Percentiles rank a stretch among this genome's conserved stretches.
Conservation (phyloP, 2,888 invertebrate species). For the Megamerina dolium region DNA sequence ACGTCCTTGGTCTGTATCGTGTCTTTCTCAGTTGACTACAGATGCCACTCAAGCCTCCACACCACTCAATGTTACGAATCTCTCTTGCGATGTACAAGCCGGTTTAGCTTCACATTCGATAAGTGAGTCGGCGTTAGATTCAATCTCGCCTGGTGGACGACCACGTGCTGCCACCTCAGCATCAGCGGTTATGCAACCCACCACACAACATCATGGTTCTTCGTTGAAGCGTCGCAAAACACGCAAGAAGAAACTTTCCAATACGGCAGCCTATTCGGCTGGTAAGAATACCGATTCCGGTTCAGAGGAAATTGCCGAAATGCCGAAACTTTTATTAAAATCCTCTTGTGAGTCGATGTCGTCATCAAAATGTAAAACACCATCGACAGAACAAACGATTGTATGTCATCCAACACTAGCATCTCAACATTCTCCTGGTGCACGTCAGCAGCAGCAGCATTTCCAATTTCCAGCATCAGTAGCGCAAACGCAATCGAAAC, state of each 20-base stretch:
- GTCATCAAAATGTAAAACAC: no score
- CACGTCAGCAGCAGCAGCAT: conserved; percentile 37
- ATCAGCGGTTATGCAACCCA: conserved; percentile 28
- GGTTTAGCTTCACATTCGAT: conserved; percentile 68
- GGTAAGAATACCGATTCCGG: conserved; percentile 53
- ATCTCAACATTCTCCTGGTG: conserved; percentile 56
- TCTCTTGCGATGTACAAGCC: conserved; percentile 46
- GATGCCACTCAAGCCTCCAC: conserved; percentile 43
- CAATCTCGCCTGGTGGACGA: conserved; percentile 54
- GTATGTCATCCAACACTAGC: no score
- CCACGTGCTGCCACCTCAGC: conserved; percentile 35
- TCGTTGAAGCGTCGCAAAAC: conserved; percentile 46
- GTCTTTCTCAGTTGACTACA: conserved; percentile 66
- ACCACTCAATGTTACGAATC: conserved; percentile 29
- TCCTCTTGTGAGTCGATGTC: conserved; percentile 51
- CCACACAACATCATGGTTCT: conserved; percentile 46
- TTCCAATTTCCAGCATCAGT: conserved; percentile 2
- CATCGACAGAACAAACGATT: no score
- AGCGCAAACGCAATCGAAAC: conserved; percentile 22
- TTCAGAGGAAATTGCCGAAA: conserved; percentile 50
- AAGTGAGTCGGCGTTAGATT: conserved; percentile 83
- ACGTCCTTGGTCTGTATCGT: conserved; percentile 86
- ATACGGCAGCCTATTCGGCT: conserved; percentile 24
- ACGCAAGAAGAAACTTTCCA: conserved; percentile 42
- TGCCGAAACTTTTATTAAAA: conserved; percentile 55